Evolutionary conservation across 2,113 vertebrate genomes (phyloP), one percentile per base, ranked within the genome.

Genomic region (Muscicapa adusta): DNA sequence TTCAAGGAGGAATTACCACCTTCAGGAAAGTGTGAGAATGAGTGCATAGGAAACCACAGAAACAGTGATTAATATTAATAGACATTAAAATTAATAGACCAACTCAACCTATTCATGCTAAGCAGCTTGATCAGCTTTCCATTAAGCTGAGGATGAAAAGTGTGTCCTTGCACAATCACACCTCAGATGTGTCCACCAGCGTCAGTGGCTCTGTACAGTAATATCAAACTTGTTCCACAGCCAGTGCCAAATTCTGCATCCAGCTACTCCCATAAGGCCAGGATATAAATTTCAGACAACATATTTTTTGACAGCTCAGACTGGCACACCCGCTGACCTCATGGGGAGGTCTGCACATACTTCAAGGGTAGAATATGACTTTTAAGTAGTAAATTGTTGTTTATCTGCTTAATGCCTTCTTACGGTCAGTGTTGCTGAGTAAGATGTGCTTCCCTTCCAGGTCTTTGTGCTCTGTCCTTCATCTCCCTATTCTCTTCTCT

Each of bases 311-410:
- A 93, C 95, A 94, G 51, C 48, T 60, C 67, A 92, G 89, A 91
- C 89, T 97, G 93, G 91, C 93, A 95, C 95, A 94, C 93, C 95
- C 95, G 42, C 82, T 97, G 96, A 97, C 85, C 56, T 97, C 95
- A 96, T 95, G 85, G 85, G 88, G 91, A 96, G 67, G 34, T 83
- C 85, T 96, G 67, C 63, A 85, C 78, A 67, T 96, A 90, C 78
- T 93, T 96, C 74, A 85, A 82, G 78, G 20, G 67, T 48, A 97
- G 85, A 85, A 76, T 47, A 77, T 4, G 14, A 71, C 17, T 91
- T 92, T 71, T 67, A 88, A 88, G 89, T 80, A 89, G 78, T 89
- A 94, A 79, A 66, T 85, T 58, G 29, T 43, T 92, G 70, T 95
- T 95, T 89, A 75, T 93, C 45, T 89, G 31, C 50, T 65, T 71